Percentiles rank a stretch among this genome's conserved stretches.
Evolutionary conservation across 2,113 vertebrate genomes (phyloP).

Genomic region (Aegithalos caudatus): DNA sequence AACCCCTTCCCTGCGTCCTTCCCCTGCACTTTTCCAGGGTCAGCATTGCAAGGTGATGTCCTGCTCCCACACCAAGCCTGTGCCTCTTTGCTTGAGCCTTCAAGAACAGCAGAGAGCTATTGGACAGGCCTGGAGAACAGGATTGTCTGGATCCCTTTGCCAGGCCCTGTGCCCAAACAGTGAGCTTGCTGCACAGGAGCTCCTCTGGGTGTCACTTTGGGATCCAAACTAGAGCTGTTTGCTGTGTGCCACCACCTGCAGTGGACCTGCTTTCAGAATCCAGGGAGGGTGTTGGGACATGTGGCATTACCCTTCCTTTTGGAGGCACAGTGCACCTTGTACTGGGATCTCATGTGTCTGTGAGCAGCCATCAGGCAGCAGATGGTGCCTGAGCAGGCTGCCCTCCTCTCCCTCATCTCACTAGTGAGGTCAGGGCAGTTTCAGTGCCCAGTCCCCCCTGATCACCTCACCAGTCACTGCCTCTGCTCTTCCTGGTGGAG

Average conservation of each 20-base stretch:
- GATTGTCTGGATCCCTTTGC: background rate
- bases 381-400: background rate
- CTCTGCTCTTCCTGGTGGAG: background rate
- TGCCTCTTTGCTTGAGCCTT: background rate
- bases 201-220: background rate
- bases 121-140: background rate
- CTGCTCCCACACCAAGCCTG: background rate
- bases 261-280: background rate
- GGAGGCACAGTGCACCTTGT: background rate
- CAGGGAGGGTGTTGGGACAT: accelerated
- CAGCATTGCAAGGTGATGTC: background rate
- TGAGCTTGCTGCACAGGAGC: background rate
- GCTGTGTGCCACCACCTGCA: background rate
- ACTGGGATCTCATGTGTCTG: background rate
- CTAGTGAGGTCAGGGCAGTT: background rate
- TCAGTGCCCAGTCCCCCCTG: background rate
- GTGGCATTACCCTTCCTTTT: background rate
- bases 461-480: background rate
- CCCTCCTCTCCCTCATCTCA: background rate
- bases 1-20: background rate
- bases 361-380: background rate
- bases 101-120: background rate
- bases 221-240: background rate
- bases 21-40: background rate
- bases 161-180: background rate